These are phyloP conservation scores for Paradoxurus hermaphroditus DNA, from an alignment of 2,113 vertebrate species.

Conservation along the genomic window DNA sequence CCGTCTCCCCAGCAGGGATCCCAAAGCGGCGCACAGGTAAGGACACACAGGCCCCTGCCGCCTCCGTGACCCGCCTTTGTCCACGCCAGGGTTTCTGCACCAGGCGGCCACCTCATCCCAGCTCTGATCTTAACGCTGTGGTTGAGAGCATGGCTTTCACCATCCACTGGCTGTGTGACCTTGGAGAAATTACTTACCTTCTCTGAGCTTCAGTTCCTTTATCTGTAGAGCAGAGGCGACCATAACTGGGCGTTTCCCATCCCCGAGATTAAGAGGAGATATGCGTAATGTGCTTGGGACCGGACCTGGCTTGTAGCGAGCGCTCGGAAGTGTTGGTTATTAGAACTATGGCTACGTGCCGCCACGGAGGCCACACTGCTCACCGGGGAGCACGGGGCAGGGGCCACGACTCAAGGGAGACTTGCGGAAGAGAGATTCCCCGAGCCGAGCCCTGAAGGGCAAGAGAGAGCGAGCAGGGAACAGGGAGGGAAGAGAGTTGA, in stretches of 20 bases:
- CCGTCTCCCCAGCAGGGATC: slow-evolving; percentile 79
- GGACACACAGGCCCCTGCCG: not conserved
- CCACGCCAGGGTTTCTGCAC: fast-evolving
- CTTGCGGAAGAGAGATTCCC: not conserved
- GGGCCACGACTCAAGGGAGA: not conserved
- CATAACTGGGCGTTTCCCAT: not conserved
- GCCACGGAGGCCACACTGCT: too few species aligned
- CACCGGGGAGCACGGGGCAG: not conserved
- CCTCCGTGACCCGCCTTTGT: not conserved
- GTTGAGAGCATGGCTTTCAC: not conserved
- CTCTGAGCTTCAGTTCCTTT: not conserved
- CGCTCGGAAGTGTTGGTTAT: not conserved
- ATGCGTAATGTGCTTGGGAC: not conserved
- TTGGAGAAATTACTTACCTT: not conserved
- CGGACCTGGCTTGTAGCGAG: not conserved
- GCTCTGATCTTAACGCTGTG: not conserved
- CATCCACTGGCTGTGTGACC: not conserved
- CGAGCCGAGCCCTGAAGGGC: not conserved
- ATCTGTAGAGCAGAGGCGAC: not conserved
- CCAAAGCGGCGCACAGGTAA: slow-evolving; percentile 89
- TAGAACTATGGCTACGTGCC: too few species aligned
- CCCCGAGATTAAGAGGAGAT: not conserved
- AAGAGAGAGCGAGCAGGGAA: not conserved
- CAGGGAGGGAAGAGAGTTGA: not conserved
- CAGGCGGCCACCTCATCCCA: fast-evolving